Evolutionary conservation across 2,888 invertebrate species (phyloP), one percentile per base, ranked within the genome.

Genomic region (Drosophila pseudotalamancana): DNA sequence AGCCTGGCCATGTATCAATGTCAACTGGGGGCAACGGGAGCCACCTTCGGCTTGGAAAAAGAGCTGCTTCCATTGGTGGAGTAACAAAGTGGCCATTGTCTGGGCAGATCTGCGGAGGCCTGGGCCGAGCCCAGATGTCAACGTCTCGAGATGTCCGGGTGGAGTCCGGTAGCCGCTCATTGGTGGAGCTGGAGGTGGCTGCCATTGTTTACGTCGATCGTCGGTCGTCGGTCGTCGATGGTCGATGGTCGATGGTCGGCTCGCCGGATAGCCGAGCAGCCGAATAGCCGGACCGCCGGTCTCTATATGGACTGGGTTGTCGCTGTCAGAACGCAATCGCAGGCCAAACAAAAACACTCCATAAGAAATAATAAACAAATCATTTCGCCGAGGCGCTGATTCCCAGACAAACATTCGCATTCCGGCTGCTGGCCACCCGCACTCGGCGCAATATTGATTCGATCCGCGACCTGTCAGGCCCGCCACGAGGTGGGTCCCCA

Each of bases 261-360:
- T n/a, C n/a, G n/a, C n/a, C n/a, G n/a, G n/a, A n/a, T n/a, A n/a
- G n/a, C n/a, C n/a, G n/a, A n/a, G n/a, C n/a, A n/a, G n/a, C n/a
- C n/a, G n/a, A n/a, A n/a, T n/a, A n/a, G n/a, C n/a, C n/a, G n/a
- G n/a, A n/a, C n/a, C n/a, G n/a, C n/a, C 29, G 3, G 37, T 21
- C 8, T 51, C 40, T 62, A 82, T 76, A 82, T 82, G 59, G 68
- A 82, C 86, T 83, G 35, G 56, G 46, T 31, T 32, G 57, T 9
- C 14, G 11, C 64, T 71, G 76, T 83, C 78, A 77, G 68, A 73
- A 70, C 68, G 82, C 65, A 78, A 79, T 85, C 77, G 74, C 68
- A 75, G 72, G 73, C 87, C 85, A 77, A 81, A 82, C 73, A 82
- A 87, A 83, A 88, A 82, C 89, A 88, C 88, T 88, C 84, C 82